Evolutionary conservation across 1,140 invertebrate genomes (phyloP).

Genomic region (Papilio polyxenes): DNA sequence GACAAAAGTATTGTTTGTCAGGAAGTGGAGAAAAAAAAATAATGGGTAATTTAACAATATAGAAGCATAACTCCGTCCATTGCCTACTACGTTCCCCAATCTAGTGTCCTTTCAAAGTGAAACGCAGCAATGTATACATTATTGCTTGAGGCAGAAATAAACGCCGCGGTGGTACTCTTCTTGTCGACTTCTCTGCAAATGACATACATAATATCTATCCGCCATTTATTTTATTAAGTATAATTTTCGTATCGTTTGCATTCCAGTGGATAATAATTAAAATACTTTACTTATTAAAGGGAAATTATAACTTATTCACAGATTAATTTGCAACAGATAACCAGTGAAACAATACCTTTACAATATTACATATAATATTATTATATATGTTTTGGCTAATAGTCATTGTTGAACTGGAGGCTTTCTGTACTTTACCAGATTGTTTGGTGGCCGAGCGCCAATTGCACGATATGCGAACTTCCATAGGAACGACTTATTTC

Average conservation of each 20-base stretch:
- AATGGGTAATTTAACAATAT: background rate
- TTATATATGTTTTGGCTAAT: background rate
- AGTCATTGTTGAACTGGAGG: slow-evolving; percentile 5
- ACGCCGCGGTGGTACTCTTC: background rate
- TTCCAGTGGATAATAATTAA: background rate
- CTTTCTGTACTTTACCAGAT: slow-evolving; percentile 1
- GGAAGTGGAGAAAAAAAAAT: background rate
- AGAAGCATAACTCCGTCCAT: background rate
- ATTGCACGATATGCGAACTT: background rate
- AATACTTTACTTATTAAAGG: too few species aligned
- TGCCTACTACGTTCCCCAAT: background rate
- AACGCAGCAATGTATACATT: slow-evolving; percentile 4
- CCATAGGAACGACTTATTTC: slow-evolving; percentile 4
- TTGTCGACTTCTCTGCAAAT: background rate
- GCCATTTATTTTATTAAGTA: background rate
- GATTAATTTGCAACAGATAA: background rate
- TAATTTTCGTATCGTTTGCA: background rate
- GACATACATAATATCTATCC: background rate
- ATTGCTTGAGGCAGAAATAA: slow-evolving; percentile 1
- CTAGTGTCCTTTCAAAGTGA: background rate
- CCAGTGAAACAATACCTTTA: background rate
- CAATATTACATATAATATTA: background rate
- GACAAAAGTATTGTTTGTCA: background rate
- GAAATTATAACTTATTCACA: too few species aligned
- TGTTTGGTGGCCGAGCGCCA: slow-evolving; percentile 6